phyloP scores from a whole-genome alignment of 2,113 vertebrate species.

The Rhagologus leucostigma region DNA sequence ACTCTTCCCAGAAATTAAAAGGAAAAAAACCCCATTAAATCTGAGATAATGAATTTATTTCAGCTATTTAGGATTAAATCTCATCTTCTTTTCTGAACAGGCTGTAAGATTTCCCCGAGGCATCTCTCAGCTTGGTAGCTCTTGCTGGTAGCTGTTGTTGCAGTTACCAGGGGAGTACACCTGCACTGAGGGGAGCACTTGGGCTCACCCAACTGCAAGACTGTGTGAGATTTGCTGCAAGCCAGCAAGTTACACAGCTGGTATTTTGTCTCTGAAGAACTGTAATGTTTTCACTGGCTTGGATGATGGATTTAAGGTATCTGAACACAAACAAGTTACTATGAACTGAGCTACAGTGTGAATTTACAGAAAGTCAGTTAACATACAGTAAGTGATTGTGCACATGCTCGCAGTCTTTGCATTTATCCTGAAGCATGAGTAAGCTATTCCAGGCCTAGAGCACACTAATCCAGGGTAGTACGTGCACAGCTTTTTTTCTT shows the following conservation, averaged over 20 bases:
- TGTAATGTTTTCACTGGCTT: constrained; percentile 2
- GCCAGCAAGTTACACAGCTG: background rate
- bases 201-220: background rate
- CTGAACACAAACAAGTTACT: constrained; percentile 14
- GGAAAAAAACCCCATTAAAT: background rate
- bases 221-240: background rate
- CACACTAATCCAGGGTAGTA: background rate
- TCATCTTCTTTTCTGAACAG: background rate
- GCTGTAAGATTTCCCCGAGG: background rate
- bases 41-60: background rate
- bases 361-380: background rate
- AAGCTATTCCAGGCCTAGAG: background rate
- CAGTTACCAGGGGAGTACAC: background rate
- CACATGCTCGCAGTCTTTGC: background rate
- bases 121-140: background rate
- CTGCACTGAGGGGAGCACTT: background rate
- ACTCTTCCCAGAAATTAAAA: background rate
- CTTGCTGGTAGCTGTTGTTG: background rate
- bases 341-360: background rate
- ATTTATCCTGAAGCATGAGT: background rate
- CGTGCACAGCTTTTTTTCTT: background rate
- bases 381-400: background rate
- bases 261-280: background rate
- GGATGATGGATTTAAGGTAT: background rate
- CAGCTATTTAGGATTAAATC: background rate